phyloP scores from a whole-genome alignment of 2,797 vertebrate genomes.

The Sebastes jordani region DNA sequence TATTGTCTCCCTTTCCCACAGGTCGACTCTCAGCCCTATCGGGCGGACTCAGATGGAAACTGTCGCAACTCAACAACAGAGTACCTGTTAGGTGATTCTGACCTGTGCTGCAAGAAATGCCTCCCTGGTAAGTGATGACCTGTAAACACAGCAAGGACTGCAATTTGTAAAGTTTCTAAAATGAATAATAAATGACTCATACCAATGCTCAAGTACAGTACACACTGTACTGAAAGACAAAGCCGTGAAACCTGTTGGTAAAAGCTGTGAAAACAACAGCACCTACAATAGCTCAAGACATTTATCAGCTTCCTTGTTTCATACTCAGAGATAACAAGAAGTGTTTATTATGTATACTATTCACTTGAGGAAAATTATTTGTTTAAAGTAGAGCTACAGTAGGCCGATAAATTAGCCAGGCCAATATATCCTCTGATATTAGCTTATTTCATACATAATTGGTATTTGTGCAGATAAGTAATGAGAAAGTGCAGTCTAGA shows the following conservation, averaged over 20 bases:
- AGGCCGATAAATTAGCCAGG: not conserved
- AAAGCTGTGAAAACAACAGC: conserved; percentile 16
- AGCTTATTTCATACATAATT: not conserved
- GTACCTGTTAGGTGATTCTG: not conserved
- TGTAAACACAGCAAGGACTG: not conserved
- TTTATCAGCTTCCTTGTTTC: not conserved
- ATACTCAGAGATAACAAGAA: not conserved
- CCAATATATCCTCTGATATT: not conserved
- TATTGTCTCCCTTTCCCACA: conserved; percentile 33
- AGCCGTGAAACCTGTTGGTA: not conserved
- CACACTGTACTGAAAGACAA: not conserved
- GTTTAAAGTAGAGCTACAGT: not conserved
- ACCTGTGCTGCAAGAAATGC: conserved; percentile 79
- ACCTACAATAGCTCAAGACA: not conserved
- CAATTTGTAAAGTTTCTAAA: not conserved
- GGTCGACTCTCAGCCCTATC: conserved; percentile 57
- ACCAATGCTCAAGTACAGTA: not conserved
- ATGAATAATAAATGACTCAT: not conserved
- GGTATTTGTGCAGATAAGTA: not conserved
- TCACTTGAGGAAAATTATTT: not conserved
- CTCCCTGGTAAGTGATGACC: conserved; percentile 67
- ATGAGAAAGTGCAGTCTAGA: not conserved
- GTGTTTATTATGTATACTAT: not conserved
- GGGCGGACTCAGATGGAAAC: not conserved
- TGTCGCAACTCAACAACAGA: conserved; percentile 43